These are phyloP conservation scores for Penaeus chinensis DNA, from an alignment of 1,140 invertebrate species.

Conservation along the genomic window DNA sequence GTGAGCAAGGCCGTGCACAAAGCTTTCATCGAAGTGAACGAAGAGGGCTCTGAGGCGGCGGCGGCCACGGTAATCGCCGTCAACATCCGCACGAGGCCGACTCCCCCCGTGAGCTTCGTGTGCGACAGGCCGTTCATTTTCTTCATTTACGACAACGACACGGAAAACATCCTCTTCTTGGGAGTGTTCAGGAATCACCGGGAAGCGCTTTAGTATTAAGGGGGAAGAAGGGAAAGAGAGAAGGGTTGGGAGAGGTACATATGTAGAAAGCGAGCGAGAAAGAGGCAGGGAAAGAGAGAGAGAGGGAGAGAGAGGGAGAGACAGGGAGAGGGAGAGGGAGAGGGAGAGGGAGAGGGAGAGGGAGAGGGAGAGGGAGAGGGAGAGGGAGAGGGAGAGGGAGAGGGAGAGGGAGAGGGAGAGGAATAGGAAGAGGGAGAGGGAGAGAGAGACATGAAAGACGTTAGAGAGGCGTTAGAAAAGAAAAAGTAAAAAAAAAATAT, in stretches of 20 bases:
- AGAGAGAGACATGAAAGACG: too few relatives aligned
- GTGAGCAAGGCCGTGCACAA: constrained; percentile 79
- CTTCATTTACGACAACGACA: constrained; percentile 49
- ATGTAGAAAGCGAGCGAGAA: not conserved
- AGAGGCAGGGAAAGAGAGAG: constrained; percentile 15
- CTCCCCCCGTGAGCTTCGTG: not conserved
- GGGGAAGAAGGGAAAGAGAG: too few relatives aligned
- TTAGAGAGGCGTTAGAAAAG: too few relatives aligned
- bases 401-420: too few relatives aligned
- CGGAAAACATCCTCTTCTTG: constrained; percentile 60
- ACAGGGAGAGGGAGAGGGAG: not conserved
- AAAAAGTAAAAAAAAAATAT: too few relatives aligned
- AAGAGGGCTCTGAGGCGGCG: constrained; percentile 67
- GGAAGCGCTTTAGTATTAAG: not conserved
- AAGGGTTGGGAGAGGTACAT: too few relatives aligned
- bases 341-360: not conserved
- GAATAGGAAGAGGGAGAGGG: too few relatives aligned
- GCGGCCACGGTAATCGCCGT: constrained; percentile 75
- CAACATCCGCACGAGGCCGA: not conserved
- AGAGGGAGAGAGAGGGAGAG: constrained; percentile 7
- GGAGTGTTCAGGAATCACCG: constrained; percentile 58
- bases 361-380: not conserved
- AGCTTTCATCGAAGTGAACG: constrained; percentile 82
- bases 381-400: constrained; percentile 1
- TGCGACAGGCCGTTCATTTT: constrained; percentile 65